Evolutionary conservation across 2,888 invertebrate genomes (phyloP).

Genomic region (Bibio marci): DNA sequence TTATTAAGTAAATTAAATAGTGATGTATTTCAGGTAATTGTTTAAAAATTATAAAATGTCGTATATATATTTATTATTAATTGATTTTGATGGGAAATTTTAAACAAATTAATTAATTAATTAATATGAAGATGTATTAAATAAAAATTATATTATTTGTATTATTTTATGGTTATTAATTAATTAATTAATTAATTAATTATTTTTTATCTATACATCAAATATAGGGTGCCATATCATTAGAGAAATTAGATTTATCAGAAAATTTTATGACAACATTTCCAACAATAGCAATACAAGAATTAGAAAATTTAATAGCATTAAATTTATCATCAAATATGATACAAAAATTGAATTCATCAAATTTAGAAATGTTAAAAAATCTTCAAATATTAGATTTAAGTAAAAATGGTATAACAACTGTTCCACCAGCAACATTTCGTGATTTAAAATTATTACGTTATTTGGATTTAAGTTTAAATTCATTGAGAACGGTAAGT

Average conservation of each 20-base stretch:
- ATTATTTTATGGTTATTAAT: too few species aligned
- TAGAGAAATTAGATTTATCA: slow-evolving; percentile 67
- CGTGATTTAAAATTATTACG: slow-evolving; percentile 51
- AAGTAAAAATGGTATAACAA: slow-evolving; percentile 68
- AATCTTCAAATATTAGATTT: slow-evolving; percentile 61
- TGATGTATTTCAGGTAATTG: slow-evolving; percentile 55
- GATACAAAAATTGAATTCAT: slow-evolving; percentile 66
- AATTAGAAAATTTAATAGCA: slow-evolving; percentile 48
- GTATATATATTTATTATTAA: too few species aligned
- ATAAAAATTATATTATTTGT: background rate
- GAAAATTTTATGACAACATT: slow-evolving; percentile 73
- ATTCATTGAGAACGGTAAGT: slow-evolving; percentile 70
- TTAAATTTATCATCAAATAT: slow-evolving; percentile 73
- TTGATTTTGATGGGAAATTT: too few species aligned
- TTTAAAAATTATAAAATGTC: too few species aligned
- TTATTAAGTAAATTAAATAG: slow-evolving; percentile 65
- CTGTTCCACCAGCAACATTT: slow-evolving; percentile 68
- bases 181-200: too few species aligned
- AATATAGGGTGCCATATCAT: slow-evolving; percentile 43
- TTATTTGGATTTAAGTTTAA: slow-evolving; percentile 67
- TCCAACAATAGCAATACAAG: slow-evolving; percentile 58
- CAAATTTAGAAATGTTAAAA: slow-evolving; percentile 46
- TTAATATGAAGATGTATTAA: background rate
- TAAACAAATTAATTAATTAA: too few species aligned
- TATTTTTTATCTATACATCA: too few species aligned